A percentile compares a stretch with the other conserved stretches of the same genome.
phyloP scores from a whole-genome alignment of 1,140 invertebrate genomes.

The Chymomyza costata region DNA sequence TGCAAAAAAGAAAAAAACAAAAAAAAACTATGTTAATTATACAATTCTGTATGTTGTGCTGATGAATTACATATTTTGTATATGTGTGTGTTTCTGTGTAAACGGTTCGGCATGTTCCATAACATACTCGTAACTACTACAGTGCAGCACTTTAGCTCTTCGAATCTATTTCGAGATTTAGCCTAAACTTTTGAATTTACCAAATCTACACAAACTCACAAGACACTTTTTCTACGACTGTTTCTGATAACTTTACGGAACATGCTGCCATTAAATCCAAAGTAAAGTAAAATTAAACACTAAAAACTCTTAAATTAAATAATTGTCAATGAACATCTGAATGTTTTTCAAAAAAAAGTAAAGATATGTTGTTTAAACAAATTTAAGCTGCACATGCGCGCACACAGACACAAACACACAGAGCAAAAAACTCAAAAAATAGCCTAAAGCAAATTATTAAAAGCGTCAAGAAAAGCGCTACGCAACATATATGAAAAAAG shows the following conservation, averaged over 20 bases:
- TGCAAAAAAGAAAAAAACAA: conserved; percentile 16
- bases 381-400: too few relatives aligned
- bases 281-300: conserved; percentile 7
- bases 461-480: too few relatives aligned
- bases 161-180: conserved; percentile 1
- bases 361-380: conserved; percentile 23
- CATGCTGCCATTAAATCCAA: conserved; percentile 32
- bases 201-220: neutral
- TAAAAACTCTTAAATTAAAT: conserved; percentile 35
- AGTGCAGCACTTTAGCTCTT: conserved; percentile 22
- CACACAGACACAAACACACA: too few relatives aligned
- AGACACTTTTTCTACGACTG: conserved; percentile 7
- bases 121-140: conserved; percentile 19
- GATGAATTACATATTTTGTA: conserved; percentile 59
- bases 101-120: conserved; percentile 61
- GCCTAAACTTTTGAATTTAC: neutral
- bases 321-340: conserved; percentile 57
- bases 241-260: conserved; percentile 23
- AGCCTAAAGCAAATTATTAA: too few relatives aligned
- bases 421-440: too few relatives aligned
- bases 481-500: too few relatives aligned
- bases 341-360: conserved; percentile 54
- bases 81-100: conserved; percentile 58
- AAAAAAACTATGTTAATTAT: conserved; percentile 54
- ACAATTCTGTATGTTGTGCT: conserved; percentile 68